A percentile compares a stretch with the other conserved stretches of the same genome.
phyloP scores from a whole-genome alignment of 1,140 invertebrate genomes.

The Ceratosolen fusciceps region DNA sequence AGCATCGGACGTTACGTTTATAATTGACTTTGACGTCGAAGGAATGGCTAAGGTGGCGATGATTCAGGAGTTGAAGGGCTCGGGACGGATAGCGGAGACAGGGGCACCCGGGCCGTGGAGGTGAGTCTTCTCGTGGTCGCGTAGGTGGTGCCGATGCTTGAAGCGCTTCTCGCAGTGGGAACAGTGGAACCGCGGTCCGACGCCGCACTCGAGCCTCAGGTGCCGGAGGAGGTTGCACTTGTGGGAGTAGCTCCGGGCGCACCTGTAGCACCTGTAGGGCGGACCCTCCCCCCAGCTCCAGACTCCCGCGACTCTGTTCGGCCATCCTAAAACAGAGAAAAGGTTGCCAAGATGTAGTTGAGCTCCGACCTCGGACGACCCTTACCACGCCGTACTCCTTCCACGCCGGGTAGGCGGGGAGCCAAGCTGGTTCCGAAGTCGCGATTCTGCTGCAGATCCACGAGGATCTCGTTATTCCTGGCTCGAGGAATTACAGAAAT shows the following conservation, averaged over 20 bases:
- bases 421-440: too few species aligned
- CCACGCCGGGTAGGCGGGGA: too few species aligned
- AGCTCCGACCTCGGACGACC: neutral
- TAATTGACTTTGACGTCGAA: neutral
- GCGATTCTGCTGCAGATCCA: too few species aligned
- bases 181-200: constrained; percentile 72
- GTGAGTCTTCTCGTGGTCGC: constrained; percentile 63
- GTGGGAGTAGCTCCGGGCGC: constrained; percentile 66
- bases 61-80: neutral
- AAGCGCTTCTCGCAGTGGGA: constrained; percentile 68
- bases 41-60: rapidly evolving
- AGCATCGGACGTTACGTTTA: too few species aligned
- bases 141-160: constrained; percentile 70
- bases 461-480: too few species aligned
- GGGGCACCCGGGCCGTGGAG: neutral
- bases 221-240: constrained; percentile 69
- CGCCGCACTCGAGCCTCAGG: constrained; percentile 73
- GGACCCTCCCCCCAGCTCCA: constrained; percentile 43
- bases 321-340: constrained; percentile 56
- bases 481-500: too few species aligned
- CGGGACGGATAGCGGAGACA: neutral
- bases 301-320: constrained; percentile 45
- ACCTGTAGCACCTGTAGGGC: constrained; percentile 65
- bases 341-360: constrained; percentile 9
- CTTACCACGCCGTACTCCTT: neutral